Base-by-base conservation (phyloP, 2,113 vertebrate genomes). In the Vidua macroura region DNA sequence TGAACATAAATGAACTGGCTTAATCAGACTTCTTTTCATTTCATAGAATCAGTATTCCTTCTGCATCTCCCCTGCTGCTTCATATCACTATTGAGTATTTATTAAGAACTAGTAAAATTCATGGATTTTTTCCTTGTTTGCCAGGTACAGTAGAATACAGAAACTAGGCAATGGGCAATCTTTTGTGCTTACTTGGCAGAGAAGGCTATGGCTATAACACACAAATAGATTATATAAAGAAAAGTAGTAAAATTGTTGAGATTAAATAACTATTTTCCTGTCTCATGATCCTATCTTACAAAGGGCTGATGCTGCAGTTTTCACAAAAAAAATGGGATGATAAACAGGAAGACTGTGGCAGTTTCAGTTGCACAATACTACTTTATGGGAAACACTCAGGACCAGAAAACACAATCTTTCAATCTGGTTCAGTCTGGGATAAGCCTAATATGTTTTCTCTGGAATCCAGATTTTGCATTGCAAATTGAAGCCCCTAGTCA, bases 41-140 rank as follows among this genome's bases (percentile, higher is more conserved):
- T 97, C 93, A 88, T 92, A 90, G 97, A 96, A 97, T 98, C 98
- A 96, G 96, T 90, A 97, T 97, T 98, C 95, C 96, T 86, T 97
- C 95, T 96, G 89, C 95, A 90, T 97, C 92, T 97, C 93, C 95
- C 97, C 97, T 88, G 94, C 96, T 97, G 97, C 91, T 98, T 96
- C 93, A 44, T 96, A 97, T 97, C 96, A 88, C 93, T 83, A 66
- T 86, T 87, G 92, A 96, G 90, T 97, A 94, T 97, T 98, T 97
- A 97, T 96, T 97, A 98, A 97, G 77, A 94, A 95, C 70, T 84
- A 94, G 88, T 48, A 97, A 98, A 97, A 97, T 96, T 96, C 93
- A 96, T 90, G 72, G 49, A 92, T 97, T 95, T 90, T 91, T 43
- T 35, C 35, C 75, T 95, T 89, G 81, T 93, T 95, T 97, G 72